Conservation (phyloP, 2,797 vertebrate species). For the Coilia nasus region DNA sequence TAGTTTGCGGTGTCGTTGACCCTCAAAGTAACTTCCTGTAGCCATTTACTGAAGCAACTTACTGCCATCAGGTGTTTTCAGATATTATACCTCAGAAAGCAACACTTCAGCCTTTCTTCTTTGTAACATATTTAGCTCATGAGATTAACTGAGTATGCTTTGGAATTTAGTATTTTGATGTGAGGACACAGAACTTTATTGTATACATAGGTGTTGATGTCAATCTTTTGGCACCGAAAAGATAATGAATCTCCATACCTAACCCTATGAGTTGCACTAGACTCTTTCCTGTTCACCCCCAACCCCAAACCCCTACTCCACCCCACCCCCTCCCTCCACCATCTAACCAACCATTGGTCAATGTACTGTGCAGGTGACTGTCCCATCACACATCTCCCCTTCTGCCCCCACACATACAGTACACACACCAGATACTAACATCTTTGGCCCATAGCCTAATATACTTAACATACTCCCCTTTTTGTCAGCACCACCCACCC, state of each 20-base stretch:
- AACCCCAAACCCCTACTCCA: no score
- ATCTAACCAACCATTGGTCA: constrained; percentile 4
- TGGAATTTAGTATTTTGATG: background rate
- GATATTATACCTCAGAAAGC: background rate
- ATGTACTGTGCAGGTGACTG: background rate
- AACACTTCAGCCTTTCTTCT: background rate
- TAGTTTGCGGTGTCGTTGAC: background rate
- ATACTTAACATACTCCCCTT: background rate
- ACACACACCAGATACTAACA: constrained; percentile 7
- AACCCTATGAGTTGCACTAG: background rate
- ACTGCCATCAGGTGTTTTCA: background rate
- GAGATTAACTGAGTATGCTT: background rate
- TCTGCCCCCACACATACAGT: background rate
- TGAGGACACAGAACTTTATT: background rate
- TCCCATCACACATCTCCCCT: background rate
- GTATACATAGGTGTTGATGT: no score
- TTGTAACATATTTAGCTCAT: background rate
- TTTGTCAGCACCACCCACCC: background rate
- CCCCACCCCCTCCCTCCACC: background rate
- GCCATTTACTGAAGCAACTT: background rate
- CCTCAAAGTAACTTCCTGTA: background rate
- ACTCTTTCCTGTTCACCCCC: no score
- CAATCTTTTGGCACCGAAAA: background rate
- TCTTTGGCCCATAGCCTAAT: background rate
- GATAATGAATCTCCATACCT: background rate